Percentiles rank a stretch among this genome's conserved stretches.
Evolutionary conservation across 2,797 vertebrate genomes (phyloP).

Genomic region (Hephaestus fuliginosus): DNA sequence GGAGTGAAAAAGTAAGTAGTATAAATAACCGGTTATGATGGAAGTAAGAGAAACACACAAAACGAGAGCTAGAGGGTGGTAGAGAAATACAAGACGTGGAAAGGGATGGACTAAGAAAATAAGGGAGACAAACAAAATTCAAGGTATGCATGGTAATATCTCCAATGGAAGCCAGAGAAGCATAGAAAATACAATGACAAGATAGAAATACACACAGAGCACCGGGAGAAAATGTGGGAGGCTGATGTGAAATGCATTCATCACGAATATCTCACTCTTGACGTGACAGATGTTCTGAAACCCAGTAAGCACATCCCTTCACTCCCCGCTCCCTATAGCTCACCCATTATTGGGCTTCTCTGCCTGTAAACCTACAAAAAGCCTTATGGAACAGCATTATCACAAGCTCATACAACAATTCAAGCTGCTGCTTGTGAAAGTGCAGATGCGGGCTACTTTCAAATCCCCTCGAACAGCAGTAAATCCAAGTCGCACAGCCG

Average conservation of each 20-base stretch:
- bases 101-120: conserved; percentile 16
- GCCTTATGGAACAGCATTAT: neutral
- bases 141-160: conserved; percentile 10
- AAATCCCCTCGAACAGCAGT: conserved; percentile 41
- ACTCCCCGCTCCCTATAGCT: conserved; percentile 17
- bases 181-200: neutral
- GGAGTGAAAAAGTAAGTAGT: conserved; percentile 58
- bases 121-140: conserved; percentile 3
- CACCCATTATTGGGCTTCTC: conserved; percentile 32
- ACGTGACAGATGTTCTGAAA: conserved; percentile 51
- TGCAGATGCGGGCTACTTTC: conserved; percentile 40
- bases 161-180: conserved; percentile 15
- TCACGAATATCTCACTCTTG: conserved; percentile 41
- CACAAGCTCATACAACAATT: conserved; percentile 14
- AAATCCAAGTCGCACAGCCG: conserved; percentile 14
- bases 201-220: conserved; percentile 7
- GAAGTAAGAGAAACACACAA: conserved; percentile 20
- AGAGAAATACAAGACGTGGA: conserved; percentile 14
- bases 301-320: conserved; percentile 23
- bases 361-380: conserved; percentile 29
- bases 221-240: neutral
- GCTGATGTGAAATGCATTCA: conserved; percentile 40
- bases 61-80: conserved; percentile 12
- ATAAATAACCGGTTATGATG: conserved; percentile 73
- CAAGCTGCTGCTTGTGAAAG: conserved; percentile 33